A percentile compares a stretch with the other conserved stretches of the same genome.
phyloP scores from a whole-genome alignment of 2,113 vertebrate species.

The Prochilodus magdalenae region DNA sequence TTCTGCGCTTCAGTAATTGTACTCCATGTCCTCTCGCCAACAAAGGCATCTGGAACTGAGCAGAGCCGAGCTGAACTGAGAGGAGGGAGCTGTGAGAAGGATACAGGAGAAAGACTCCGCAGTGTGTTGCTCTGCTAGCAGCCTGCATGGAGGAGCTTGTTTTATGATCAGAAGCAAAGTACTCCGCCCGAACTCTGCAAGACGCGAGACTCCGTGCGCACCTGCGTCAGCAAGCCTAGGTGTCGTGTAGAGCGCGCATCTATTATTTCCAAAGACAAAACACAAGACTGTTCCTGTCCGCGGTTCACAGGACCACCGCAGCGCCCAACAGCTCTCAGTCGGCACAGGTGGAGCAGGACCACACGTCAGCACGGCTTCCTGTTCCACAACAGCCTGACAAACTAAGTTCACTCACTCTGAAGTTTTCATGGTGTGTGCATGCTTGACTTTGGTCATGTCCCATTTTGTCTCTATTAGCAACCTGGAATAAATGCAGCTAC shows the following conservation, averaged over 20 bases:
- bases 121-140: background rate
- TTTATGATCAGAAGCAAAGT: slow-evolving; percentile 33
- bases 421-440: too few relatives aligned
- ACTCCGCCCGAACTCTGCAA: background rate
- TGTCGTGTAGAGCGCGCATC: slow-evolving; percentile 16
- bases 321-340: background rate
- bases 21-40: background rate
- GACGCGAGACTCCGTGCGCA: background rate
- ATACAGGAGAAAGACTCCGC: background rate
- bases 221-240: background rate
- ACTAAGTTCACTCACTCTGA: too few relatives aligned
- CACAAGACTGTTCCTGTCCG: background rate
- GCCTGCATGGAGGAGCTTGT: background rate
- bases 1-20: background rate
- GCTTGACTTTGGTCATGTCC: too few relatives aligned
- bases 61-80: background rate
- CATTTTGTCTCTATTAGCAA: too few relatives aligned
- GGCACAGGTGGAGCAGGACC: background rate
- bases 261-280: slow-evolving; percentile 2
- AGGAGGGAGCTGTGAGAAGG: background rate
- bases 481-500: too few relatives aligned
- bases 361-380: background rate
- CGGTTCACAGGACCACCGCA: background rate
- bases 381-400: too few relatives aligned
- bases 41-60: background rate